Conservation (phyloP, 2,113 vertebrate genomes). For the Cisticola juncidis region DNA sequence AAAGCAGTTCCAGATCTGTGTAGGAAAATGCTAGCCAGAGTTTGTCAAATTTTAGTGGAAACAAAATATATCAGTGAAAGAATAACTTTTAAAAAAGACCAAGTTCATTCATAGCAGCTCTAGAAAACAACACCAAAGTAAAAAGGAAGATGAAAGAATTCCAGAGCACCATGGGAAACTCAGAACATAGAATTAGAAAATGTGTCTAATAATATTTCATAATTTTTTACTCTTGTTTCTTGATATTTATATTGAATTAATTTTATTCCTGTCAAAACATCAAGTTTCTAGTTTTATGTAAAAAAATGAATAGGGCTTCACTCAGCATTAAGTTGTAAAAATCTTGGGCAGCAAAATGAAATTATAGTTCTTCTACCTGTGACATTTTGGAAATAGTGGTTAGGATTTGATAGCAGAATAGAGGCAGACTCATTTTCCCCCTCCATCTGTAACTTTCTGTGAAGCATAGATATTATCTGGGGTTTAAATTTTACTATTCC, state of each 20-base stretch:
- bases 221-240: background rate
- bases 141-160: background rate
- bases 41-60: background rate
- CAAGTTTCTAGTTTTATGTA: background rate
- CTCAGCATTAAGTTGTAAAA: background rate
- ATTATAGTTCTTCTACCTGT: background rate
- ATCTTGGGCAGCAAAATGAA: background rate
- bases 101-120: background rate
- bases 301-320: background rate
- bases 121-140: background rate
- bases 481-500: background rate
- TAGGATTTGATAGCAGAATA: background rate
- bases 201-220: background rate
- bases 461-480: background rate
- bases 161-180: background rate
- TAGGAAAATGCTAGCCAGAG: background rate
- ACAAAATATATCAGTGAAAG: background rate
- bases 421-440: background rate
- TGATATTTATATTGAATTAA: background rate
- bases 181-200: background rate
- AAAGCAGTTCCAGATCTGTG: background rate
- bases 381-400: background rate
- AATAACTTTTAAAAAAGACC: background rate
- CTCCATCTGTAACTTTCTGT: background rate
- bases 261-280: background rate